These are phyloP conservation scores for Malthinus flaveolus DNA, from an alignment of 2,888 invertebrate genomes.

Conservation along the genomic window DNA sequence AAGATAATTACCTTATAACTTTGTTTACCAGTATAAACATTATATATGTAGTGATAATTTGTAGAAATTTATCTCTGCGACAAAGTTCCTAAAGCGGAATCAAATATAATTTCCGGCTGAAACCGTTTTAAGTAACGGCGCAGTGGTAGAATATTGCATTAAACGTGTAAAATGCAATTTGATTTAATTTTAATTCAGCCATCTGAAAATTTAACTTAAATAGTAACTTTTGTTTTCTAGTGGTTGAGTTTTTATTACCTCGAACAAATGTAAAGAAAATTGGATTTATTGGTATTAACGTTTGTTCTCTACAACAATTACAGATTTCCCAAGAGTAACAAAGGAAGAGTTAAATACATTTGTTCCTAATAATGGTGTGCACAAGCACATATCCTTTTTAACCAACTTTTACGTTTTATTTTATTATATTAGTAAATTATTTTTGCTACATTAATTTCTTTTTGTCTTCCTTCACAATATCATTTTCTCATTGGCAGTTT, in stretches of 20 bases:
- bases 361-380: conserved; percentile 22
- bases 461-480: too few species aligned
- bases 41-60: conserved; percentile 14
- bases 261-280: background rate
- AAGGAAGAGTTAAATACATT: conserved; percentile 22
- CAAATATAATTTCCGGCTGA: conserved; percentile 22
- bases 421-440: too few species aligned
- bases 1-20: too few species aligned
- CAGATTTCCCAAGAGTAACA: conserved; percentile 15
- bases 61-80: conserved; percentile 12
- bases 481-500: too few species aligned
- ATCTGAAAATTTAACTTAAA: background rate
- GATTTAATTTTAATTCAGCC: conserved; percentile 7
- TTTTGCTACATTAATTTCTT: too few species aligned
- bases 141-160: conserved; percentile 16
- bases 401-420: too few species aligned
- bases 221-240: too few species aligned
- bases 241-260: too few species aligned
- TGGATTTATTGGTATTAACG: conserved; percentile 13
- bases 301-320: conserved; percentile 16
- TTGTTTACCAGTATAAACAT: conserved; percentile 2
- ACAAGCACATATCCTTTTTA: background rate
- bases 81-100: conserved; percentile 24
- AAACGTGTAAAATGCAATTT: conserved; percentile 20
- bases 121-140: conserved; percentile 20